Evolutionary conservation across 2,888 invertebrate species (phyloP).

Genomic region (Tenthredo scrophulariae): DNA sequence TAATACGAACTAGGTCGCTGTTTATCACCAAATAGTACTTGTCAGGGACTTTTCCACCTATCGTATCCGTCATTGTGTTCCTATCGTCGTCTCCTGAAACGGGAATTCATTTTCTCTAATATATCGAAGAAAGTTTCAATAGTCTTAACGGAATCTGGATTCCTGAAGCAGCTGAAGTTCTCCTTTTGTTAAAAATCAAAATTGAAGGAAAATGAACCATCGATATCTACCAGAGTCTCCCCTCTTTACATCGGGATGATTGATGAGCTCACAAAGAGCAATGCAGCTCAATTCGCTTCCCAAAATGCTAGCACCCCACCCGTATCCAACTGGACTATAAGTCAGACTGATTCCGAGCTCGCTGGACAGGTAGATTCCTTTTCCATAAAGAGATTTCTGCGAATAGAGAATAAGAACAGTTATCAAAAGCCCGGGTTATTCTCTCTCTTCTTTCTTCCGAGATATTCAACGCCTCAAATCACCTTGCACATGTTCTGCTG

Average conservation of each 20-base stretch:
- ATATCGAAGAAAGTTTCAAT: no score
- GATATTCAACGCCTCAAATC: constrained; percentile 41
- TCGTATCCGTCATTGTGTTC: constrained; percentile 70
- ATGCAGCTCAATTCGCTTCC: constrained; percentile 89
- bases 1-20: constrained; percentile 87
- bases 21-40: constrained; percentile 89
- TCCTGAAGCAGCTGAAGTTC: neutral
- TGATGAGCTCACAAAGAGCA: constrained; percentile 89
- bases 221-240: constrained; percentile 69
- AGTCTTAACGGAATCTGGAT: no score
- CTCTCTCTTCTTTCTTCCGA: no score
- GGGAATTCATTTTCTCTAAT: neutral
- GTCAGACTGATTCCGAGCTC: constrained; percentile 87
- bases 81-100: constrained; percentile 66
- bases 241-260: constrained; percentile 83
- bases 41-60: constrained; percentile 80
- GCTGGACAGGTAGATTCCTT: constrained; percentile 88
- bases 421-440: neutral
- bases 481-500: constrained; percentile 87
- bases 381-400: constrained; percentile 84
- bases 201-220: neutral
- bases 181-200: neutral
- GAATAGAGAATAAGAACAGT: constrained; percentile 47
- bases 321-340: constrained; percentile 86
- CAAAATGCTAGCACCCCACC: constrained; percentile 88